A percentile compares a stretch with the other conserved stretches of the same genome.
phyloP scores from a whole-genome alignment of 53 echinoderm and acorn worm genomes.

The Henricia sp. region DNA sequence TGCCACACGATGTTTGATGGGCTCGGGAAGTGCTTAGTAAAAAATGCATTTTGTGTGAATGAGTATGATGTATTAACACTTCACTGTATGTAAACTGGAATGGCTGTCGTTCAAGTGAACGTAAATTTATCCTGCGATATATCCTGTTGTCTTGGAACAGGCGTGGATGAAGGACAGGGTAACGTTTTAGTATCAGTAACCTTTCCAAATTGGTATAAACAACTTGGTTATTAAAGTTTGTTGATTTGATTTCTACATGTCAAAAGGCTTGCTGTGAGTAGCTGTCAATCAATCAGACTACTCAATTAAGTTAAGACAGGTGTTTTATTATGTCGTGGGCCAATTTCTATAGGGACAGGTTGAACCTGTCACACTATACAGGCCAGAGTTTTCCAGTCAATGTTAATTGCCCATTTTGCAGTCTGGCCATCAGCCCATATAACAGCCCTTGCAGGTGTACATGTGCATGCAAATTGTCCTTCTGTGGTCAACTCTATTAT shows the following conservation, averaged over 20 bases:
- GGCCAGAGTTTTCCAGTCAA: background rate
- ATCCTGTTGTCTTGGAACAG: background rate
- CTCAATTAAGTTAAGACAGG: too few relatives aligned
- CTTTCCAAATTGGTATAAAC: background rate
- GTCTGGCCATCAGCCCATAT: background rate
- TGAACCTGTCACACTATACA: too few relatives aligned
- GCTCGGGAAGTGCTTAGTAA: too few relatives aligned
- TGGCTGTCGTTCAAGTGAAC: too few relatives aligned
- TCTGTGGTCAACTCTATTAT: background rate
- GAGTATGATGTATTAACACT: too few relatives aligned
- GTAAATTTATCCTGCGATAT: too few relatives aligned
- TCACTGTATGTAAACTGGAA: too few relatives aligned
- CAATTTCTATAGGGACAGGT: too few relatives aligned
- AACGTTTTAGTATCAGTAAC: background rate
- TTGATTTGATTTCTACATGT: background rate
- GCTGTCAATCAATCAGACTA: background rate
- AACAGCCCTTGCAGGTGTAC: conserved; percentile 22
- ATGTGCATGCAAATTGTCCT: background rate
- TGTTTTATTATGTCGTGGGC: too few relatives aligned
- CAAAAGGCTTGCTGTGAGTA: background rate
- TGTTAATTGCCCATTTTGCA: conserved; percentile 5
- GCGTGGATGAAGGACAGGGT: too few relatives aligned
- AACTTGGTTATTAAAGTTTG: background rate
- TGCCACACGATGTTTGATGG: too few relatives aligned
- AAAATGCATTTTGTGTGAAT: too few relatives aligned